A percentile compares a stretch with the other conserved stretches of the same genome.
Evolutionary conservation across 2,888 invertebrate genomes (phyloP).

Genomic region (Argyresthia goedartella): DNA sequence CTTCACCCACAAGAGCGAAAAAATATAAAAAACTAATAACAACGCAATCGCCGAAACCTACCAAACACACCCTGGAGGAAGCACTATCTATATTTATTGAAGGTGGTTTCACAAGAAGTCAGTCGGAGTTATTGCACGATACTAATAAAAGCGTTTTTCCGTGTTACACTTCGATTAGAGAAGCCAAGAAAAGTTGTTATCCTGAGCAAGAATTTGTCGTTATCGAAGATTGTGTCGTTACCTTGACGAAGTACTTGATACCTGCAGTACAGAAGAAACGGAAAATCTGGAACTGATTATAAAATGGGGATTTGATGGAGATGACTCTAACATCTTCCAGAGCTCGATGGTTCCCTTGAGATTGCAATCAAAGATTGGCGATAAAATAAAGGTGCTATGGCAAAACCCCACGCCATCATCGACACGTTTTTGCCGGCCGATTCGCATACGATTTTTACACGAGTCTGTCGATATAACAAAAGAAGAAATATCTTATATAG

Average conservation of each 20-base stretch:
- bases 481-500: neutral
- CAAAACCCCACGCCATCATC: neutral
- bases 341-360: slow-evolving; percentile 1
- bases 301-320: neutral
- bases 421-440: neutral
- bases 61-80: neutral
- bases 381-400: neutral
- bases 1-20: slow-evolving; percentile 1
- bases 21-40: neutral
- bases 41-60: neutral
- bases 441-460: neutral
- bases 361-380: neutral
- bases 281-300: neutral
- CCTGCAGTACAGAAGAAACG: neutral
- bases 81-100: slow-evolving; percentile 3
- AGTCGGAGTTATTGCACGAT: slow-evolving; percentile 4
- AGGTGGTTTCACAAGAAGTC: slow-evolving; percentile 6
- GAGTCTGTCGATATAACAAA: neutral
- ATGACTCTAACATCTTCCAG: neutral
- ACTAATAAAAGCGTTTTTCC: neutral
- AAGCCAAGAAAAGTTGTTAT: neutral
- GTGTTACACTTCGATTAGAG: neutral
- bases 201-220: slow-evolving; percentile 1
- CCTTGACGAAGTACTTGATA: neutral
- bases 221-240: neutral